Evolutionary conservation across 1,140 invertebrate species (phyloP), one percentile per base, ranked within the genome.

Genomic region (Hycleus phaleratus): DNA sequence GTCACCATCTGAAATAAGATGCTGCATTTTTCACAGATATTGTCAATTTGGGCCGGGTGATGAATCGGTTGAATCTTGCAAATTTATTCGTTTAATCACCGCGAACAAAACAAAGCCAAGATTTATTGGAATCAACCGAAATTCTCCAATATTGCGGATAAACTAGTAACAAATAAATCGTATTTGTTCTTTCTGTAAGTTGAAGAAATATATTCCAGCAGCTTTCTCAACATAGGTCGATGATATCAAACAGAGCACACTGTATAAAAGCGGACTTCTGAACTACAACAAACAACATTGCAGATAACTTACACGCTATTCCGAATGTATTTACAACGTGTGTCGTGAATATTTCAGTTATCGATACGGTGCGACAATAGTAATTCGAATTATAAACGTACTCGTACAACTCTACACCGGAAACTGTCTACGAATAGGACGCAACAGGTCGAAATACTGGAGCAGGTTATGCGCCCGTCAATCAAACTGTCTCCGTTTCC

Each of bases 241-340:
- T 58, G 56, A 50, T 57, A 57, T 57, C 56, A 50, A 58, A 45
- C 51, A 53, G 24, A 53, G 26, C 32, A 7, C 32, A 32, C 32
- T 32, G 32, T 32, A 32, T 32, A 32, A 32, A 32, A 52, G 40
- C 51, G 46, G 48, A 40, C 47, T 50, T 48, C 49, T 45, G 56
- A 50, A 26, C 26, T 43, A 52, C 50, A 53, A 51, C 26, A 48
- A 57, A 58, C 45, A 58, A 58, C 47, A 51, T 26, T 50, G 47
- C 43, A 49, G 56, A 58, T 58, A 58, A 51, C 48, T 58, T 46
- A 58, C 56, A 58, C 56, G 56, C 48, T 49, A 58, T 58, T 50
- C n/a, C 25, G 50, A 58, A 51, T 51, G 56, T 45, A 53, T 53
- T 53, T 46, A 53, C 42, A 50, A 50, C 32, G 32, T 32, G 1